Base-by-base conservation (phyloP, 2,888 invertebrate genomes). In the Chrysomela aeneicollis region DNA sequence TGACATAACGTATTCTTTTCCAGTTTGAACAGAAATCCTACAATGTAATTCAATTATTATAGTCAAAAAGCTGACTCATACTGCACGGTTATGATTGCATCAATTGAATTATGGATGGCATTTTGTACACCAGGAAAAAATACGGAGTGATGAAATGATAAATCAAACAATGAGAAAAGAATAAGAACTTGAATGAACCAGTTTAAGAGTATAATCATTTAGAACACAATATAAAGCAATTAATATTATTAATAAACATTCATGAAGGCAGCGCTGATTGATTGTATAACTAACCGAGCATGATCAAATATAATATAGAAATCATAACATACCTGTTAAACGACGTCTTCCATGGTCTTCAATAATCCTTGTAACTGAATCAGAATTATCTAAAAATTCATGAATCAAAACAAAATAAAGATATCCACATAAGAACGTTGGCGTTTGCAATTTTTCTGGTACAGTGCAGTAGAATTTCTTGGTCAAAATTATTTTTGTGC, bases 301-400 rank as follows among this genome's bases (percentile, higher is more conserved):
- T 47, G 12, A 54, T 58, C 12, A 53, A 19, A n/a, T 46, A 19
- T 35, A 54, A 37, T 51, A 35, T 4, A 42, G 2, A 57, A 60
- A 58, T 51, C 19, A 32, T 57, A 70, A 74, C 76, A 69, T 79
- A 81, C 81, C 82, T 74, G 80, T 78, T 59, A 82, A 71, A 64
- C 75, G 77, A 64, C 81, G 81, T 54, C 79, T 76, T 70, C 79
- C 78, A 71, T 73, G 79, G 61, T 79, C 80, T 55, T 80, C 81
- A 4, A 75, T 75, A 51, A 79, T 70, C 64, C 73, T 76, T 68
- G 74, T 75, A 46, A 77, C 54, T 5, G 76, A 76, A 68, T 78
- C 77, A 50, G 75, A 73, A 71, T 69, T 71, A 71, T 76, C 76
- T 75, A 73, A 55, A 65, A 62, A 46, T 18, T 57, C 30, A 26